These are phyloP conservation scores for Brachirus orientalis DNA, from an alignment of 2,113 vertebrate species.

Conservation along the genomic window DNA sequence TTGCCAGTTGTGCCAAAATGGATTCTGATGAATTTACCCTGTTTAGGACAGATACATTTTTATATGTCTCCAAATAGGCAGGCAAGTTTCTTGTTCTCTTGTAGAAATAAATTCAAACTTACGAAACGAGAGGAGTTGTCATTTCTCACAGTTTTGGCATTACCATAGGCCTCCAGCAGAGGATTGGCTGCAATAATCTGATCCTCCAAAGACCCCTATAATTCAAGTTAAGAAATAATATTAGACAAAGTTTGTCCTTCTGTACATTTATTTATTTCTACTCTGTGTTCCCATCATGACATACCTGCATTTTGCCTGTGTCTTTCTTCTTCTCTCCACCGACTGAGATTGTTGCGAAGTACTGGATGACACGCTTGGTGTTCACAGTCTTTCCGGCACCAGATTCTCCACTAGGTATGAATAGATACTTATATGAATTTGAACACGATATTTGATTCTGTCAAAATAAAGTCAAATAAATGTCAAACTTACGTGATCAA, in stretches of 20 bases:
- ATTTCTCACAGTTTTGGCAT: slow-evolving; percentile 73
- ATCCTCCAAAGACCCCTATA: slow-evolving; percentile 67
- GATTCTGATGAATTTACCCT: slow-evolving; percentile 77
- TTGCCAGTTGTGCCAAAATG: slow-evolving; percentile 69
- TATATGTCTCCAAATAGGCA: rapidly evolving
- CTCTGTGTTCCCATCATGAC: background rate
- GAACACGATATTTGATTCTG: background rate
- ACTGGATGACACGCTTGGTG: slow-evolving; percentile 78
- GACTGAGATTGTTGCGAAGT: slow-evolving; percentile 73
- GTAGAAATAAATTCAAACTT: slow-evolving; percentile 34
- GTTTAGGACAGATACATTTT: slow-evolving; percentile 21
- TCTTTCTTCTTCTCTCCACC: slow-evolving; percentile 54
- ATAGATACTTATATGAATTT: background rate
- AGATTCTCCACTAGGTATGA: slow-evolving; percentile 67
- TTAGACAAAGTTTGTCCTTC: background rate
- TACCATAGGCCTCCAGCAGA: slow-evolving; percentile 73
- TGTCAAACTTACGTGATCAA: slow-evolving; percentile 68
- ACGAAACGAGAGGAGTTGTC: slow-evolving; percentile 76
- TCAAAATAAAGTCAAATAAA: background rate
- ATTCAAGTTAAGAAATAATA: background rate
- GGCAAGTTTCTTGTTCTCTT: background rate
- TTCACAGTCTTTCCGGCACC: slow-evolving; percentile 77
- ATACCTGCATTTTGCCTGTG: slow-evolving; percentile 25
- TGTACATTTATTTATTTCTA: background rate
- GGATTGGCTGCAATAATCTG: slow-evolving; percentile 74